Conservation (phyloP, 2,888 invertebrate species). For the Charanyca ferruginea region DNA sequence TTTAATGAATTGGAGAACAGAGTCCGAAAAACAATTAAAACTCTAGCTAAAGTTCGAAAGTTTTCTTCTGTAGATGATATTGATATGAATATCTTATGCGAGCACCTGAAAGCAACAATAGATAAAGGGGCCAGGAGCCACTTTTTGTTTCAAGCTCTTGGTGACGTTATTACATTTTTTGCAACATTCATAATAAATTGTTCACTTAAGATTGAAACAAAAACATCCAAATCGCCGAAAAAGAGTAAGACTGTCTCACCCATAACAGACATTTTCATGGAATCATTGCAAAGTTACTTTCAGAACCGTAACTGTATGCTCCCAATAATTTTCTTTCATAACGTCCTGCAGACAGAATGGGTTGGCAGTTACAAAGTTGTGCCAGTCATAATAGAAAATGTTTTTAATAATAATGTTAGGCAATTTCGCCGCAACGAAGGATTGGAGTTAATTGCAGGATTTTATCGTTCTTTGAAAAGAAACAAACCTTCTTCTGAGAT, state of each 20-base stretch:
- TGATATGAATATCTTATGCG: conserved; percentile 88
- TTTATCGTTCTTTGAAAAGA: conserved; percentile 92
- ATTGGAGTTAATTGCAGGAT: conserved; percentile 92
- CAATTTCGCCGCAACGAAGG: conserved; percentile 93
- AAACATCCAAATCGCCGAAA: conserved; percentile 74
- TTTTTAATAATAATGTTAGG: conserved; percentile 91
- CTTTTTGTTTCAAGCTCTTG: conserved; percentile 92
- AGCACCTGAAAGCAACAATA: conserved; percentile 90
- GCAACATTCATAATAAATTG: conserved; percentile 92
- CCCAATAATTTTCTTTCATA: conserved; percentile 93
- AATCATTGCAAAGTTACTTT: conserved; percentile 91
- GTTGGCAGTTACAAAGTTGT: conserved; percentile 92
- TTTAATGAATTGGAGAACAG: conserved; percentile 93
- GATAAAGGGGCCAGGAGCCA: conserved; percentile 92
- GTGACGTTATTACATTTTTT: conserved; percentile 92
- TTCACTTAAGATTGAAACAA: conserved; percentile 87
- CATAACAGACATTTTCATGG: conserved; percentile 87
- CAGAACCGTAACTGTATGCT: conserved; percentile 92
- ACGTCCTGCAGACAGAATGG: conserved; percentile 93
- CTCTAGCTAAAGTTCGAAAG: conserved; percentile 91
- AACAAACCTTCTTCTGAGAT: conserved; percentile 79
- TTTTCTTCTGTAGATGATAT: conserved; percentile 91
- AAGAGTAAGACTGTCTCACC: conserved; percentile 76
- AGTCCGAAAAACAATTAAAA: conserved; percentile 92
- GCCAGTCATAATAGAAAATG: conserved; percentile 90